Conservation (phyloP, 2,888 invertebrate genomes). For the Aethes cnicana region DNA sequence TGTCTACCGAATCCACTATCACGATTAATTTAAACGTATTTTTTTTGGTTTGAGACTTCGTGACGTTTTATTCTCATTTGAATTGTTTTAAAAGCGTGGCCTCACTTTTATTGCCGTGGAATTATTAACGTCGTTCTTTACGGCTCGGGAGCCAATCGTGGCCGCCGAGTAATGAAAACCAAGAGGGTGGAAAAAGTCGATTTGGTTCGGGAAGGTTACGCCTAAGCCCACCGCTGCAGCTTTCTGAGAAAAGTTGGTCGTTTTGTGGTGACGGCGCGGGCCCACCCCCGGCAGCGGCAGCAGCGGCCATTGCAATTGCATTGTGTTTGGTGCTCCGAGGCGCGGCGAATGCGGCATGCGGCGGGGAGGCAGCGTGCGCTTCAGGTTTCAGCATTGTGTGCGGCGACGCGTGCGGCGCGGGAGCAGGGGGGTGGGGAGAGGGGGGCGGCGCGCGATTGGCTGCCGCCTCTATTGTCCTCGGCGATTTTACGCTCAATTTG, state of each 20-base stretch:
- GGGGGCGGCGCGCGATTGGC: constrained; percentile 42
- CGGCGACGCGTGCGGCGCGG: constrained; percentile 48
- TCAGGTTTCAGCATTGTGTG: constrained; percentile 67
- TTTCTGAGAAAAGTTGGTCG: constrained; percentile 15
- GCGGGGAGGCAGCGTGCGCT: constrained; percentile 42
- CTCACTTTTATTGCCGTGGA: constrained; percentile 17
- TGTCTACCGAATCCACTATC: constrained; percentile 20
- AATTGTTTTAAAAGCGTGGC: constrained; percentile 20
- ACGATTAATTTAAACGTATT: constrained; percentile 22
- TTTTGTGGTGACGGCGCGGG: constrained; percentile 21
- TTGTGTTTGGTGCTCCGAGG: constrained; percentile 39
- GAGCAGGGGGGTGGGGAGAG: constrained; percentile 40
- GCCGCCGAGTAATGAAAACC: not conserved
- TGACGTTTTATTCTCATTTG: constrained; percentile 24
- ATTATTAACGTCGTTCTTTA: constrained; percentile 10
- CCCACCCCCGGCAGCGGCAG: constrained; percentile 24
- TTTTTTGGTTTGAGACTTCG: constrained; percentile 3
- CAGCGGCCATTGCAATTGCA: constrained; percentile 35
- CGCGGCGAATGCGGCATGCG: constrained; percentile 51
- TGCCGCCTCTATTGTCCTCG: constrained; percentile 41
- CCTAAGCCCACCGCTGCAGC: constrained; percentile 9
- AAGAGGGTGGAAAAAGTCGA: constrained; percentile 19
- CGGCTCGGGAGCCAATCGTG: constrained; percentile 6
- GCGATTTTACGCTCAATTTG: constrained; percentile 67
- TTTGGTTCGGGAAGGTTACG: constrained; percentile 1